Percentiles rank a stretch among this genome's conserved stretches.
phyloP scores from a whole-genome alignment of 2,797 vertebrate species.

The Acipenser oxyrinchus region DNA sequence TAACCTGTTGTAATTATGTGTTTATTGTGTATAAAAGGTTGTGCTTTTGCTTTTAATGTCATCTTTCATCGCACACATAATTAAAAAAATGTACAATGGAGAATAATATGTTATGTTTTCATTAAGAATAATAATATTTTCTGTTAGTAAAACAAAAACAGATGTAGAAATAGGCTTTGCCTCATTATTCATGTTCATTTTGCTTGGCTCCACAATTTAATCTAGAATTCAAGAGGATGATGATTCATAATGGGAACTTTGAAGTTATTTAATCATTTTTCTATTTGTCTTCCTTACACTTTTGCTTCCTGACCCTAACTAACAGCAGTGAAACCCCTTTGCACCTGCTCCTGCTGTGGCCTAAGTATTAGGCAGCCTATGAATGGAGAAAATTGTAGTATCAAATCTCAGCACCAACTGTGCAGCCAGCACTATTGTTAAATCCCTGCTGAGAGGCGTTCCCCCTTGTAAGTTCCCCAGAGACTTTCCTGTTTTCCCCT shows the following conservation, averaged over 20 bases:
- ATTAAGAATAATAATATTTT: too few species aligned
- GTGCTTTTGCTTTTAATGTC: too few species aligned
- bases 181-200: background rate
- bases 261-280: constrained; percentile 32
- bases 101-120: too few species aligned
- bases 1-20: too few species aligned
- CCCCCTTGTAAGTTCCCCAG: constrained; percentile 26
- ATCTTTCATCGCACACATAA: too few species aligned
- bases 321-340: constrained; percentile 35
- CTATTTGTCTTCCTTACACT: background rate
- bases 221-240: constrained; percentile 37
- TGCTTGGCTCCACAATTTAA: constrained; percentile 19
- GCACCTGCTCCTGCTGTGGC: constrained; percentile 50
- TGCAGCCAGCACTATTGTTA: constrained; percentile 27
- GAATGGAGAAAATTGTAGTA: constrained; percentile 43
- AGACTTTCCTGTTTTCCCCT: constrained; percentile 18
- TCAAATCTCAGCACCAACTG: constrained; percentile 42
- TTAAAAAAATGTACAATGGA: too few species aligned
- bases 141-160: too few species aligned
- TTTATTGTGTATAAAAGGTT: too few species aligned
- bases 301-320: constrained; percentile 23
- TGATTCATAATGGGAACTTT: constrained; percentile 32
- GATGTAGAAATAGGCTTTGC: background rate
- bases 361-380: constrained; percentile 42
- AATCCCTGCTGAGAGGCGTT: constrained; percentile 27